A percentile compares a stretch with the other conserved stretches of the same genome.
phyloP scores from a whole-genome alignment of 2,797 vertebrate genomes.

The Rhinichthys osculus region DNA sequence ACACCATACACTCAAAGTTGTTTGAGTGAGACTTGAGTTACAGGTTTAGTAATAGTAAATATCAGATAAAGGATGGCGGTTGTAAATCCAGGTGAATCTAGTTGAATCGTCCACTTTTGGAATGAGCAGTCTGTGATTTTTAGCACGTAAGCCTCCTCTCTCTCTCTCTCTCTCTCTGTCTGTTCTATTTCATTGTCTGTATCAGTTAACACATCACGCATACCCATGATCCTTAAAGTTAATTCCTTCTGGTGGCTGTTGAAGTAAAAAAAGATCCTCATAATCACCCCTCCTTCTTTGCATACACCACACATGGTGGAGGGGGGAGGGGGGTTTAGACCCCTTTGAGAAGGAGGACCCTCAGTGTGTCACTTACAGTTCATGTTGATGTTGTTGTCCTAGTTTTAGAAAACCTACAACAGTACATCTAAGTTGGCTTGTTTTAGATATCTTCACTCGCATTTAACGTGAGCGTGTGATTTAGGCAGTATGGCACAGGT shows the following conservation, averaged over 20 bases:
- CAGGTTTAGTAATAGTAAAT: neutral
- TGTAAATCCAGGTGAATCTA: constrained; percentile 14
- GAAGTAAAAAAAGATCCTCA: constrained; percentile 69
- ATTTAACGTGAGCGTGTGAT: constrained; percentile 19
- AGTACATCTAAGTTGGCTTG: neutral
- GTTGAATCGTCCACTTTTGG: constrained; percentile 20
- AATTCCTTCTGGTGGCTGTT: constrained; percentile 65
- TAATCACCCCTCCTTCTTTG: constrained; percentile 30
- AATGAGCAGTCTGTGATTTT: constrained; percentile 8
- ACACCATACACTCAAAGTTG: neutral
- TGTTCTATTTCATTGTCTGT: constrained; percentile 47
- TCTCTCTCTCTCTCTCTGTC: constrained; percentile 5
- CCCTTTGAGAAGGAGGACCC: constrained; percentile 55
- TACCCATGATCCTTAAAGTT: constrained; percentile 68
- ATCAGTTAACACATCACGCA: constrained; percentile 78
- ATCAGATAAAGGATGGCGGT: constrained; percentile 16
- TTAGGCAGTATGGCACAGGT: constrained; percentile 69
- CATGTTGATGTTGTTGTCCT: constrained; percentile 54
- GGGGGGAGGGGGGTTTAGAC: constrained; percentile 33
- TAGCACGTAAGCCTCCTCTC: constrained; percentile 4
- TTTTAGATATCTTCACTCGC: constrained; percentile 27
- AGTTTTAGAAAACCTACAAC: constrained; percentile 35
- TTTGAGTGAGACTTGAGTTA: neutral
- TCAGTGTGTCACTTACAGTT: constrained; percentile 42
- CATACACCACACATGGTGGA: constrained; percentile 59